Conservation (phyloP, 2,888 invertebrate species). For the Coecobrya sp. region DNA sequence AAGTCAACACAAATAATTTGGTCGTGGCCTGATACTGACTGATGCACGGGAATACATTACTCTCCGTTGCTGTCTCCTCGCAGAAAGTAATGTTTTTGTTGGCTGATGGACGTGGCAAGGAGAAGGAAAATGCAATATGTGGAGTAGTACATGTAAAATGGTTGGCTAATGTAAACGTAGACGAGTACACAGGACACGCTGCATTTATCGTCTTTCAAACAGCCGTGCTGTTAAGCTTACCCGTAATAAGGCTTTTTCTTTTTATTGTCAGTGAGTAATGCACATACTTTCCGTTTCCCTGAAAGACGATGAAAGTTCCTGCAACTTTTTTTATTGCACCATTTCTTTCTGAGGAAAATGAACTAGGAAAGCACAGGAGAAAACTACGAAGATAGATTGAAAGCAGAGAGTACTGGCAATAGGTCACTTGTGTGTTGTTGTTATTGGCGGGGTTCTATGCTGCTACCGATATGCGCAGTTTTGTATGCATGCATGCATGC, state of each 20-base stretch:
- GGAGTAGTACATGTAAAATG: not conserved
- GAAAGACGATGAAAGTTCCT: slow-evolving; percentile 57
- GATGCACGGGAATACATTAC: not conserved
- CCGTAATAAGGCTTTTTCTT: too few relatives aligned
- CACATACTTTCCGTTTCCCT: not conserved
- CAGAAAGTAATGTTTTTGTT: slow-evolving; percentile 3
- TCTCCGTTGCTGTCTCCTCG: not conserved
- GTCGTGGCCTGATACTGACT: not conserved
- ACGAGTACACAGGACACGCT: slow-evolving; percentile 35
- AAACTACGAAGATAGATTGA: not conserved
- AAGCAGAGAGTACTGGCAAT: slow-evolving; percentile 15
- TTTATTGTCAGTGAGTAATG: too few relatives aligned
- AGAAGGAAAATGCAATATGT: not conserved
- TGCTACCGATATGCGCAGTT: slow-evolving; percentile 35
- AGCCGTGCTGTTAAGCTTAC: not conserved
- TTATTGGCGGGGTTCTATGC: not conserved
- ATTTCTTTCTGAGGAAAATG: slow-evolving; percentile 23
- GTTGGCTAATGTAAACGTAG: not conserved
- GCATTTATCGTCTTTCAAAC: slow-evolving; percentile 38
- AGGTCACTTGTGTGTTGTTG: slow-evolving; percentile 28
- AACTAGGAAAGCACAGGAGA: not conserved
- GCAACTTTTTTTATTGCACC: slow-evolving; percentile 66
- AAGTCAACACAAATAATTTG: not conserved
- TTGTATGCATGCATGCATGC: slow-evolving; percentile 16
- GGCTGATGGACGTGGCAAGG: slow-evolving; percentile 47